Percentiles rank a stretch among this genome's conserved stretches.
Conservation (phyloP, 1,140 invertebrate genomes). For the Sinonovacula constricta region DNA sequence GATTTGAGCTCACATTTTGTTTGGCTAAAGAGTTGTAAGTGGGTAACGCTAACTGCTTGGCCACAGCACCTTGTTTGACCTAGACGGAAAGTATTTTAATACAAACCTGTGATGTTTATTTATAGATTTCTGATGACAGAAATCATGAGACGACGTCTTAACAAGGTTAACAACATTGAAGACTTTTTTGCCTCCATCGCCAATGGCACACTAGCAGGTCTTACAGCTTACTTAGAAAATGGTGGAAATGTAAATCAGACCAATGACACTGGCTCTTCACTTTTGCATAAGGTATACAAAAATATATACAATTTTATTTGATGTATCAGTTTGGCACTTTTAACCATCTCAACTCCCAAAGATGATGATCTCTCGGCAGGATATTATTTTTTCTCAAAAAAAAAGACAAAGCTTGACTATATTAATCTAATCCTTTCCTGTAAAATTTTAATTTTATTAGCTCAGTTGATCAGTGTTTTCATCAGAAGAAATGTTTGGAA, state of each 20-base stretch:
- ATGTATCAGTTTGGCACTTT: no score
- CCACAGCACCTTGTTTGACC: no score
- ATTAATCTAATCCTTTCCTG: not conserved
- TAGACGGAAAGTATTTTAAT: no score
- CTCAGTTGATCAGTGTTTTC: no score
- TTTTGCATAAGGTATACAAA: conserved; percentile 8
- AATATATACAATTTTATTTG: not conserved
- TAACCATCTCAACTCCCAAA: no score
- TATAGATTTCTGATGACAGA: not conserved
- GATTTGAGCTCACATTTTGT: no score
- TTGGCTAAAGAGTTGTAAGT: no score
- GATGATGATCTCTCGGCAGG: no score
- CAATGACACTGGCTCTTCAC: not conserved
- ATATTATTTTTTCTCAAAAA: not conserved
- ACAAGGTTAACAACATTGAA: conserved; percentile 1
- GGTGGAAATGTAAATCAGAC: conserved; percentile 7
- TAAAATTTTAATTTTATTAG: not conserved
- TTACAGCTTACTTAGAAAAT: not conserved
- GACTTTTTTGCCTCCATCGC: conserved; percentile 8
- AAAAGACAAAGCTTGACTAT: not conserved
- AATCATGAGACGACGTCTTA: conserved; percentile 11
- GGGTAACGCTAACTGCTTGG: no score
- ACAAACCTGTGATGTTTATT: no score
- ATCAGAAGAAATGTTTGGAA: no score
- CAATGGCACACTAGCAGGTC: conserved; percentile 12